These are phyloP conservation scores for Manis crassicaudata DNA, from an alignment of 2,797 vertebrate genomes.

Conservation along the genomic window DNA sequence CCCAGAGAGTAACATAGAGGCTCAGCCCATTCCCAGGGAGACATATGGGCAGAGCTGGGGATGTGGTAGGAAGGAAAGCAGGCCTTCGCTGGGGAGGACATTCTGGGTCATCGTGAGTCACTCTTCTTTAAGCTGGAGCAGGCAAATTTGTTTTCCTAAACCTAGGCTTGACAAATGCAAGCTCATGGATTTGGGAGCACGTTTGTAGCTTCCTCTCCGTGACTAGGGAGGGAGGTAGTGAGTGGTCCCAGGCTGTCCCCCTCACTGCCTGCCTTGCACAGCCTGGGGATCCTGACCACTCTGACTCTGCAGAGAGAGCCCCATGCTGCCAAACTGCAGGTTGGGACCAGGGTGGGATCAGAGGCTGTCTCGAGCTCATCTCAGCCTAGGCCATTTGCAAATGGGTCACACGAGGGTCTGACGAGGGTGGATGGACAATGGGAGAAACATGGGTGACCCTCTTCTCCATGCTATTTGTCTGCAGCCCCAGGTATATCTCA, in stretches of 20 bases:
- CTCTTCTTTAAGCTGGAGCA: background rate
- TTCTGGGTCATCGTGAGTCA: background rate
- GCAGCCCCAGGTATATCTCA: background rate
- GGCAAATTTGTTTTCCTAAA: background rate
- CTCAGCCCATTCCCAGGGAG: background rate
- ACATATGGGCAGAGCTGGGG: background rate
- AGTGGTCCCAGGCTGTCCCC: background rate
- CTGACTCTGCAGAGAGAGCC: background rate
- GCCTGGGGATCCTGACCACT: background rate
- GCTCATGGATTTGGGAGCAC: rapidly evolving
- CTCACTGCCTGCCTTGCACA: background rate
- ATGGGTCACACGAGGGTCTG: background rate
- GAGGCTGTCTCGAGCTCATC: background rate
- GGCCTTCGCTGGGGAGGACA: background rate
- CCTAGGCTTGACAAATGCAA: background rate
- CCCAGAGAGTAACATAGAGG: background rate
- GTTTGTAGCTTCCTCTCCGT: rapidly evolving
- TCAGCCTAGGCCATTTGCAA: background rate
- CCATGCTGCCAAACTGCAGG: background rate
- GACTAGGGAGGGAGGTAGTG: no score
- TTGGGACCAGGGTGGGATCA: background rate
- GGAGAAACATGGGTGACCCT: background rate
- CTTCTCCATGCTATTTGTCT: background rate
- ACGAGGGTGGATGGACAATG: background rate
- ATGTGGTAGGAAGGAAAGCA: background rate